Percentiles rank a stretch among this genome's conserved stretches.
Evolutionary conservation across 2,797 vertebrate genomes (phyloP).

Genomic region (Danio tinwini): DNA sequence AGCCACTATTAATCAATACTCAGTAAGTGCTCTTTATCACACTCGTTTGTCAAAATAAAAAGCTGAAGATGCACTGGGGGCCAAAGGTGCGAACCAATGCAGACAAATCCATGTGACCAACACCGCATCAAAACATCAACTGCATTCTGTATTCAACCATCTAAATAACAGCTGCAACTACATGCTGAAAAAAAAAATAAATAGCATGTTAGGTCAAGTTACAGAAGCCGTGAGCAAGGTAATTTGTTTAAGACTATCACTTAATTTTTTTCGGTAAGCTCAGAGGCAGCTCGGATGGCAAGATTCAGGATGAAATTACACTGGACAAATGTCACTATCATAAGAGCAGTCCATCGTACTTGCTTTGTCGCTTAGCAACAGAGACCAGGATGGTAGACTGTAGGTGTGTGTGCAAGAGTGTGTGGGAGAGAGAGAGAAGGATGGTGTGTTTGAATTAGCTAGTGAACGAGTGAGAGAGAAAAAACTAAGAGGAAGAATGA

Average conservation of each 20-base stretch:
- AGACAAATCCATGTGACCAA: conserved; percentile 63
- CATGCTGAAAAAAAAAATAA: conserved; percentile 7
- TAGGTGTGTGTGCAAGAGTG: conserved; percentile 73
- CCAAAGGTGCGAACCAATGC: conserved; percentile 68
- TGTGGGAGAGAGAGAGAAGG: conserved; percentile 52
- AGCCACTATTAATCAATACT: conserved; percentile 76
- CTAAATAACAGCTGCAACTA: not conserved
- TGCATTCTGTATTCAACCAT: conserved; percentile 4
- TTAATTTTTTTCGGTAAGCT: not conserved
- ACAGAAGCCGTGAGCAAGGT: not conserved
- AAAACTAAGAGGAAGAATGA: conserved; percentile 45
- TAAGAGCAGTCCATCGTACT: conserved; percentile 79
- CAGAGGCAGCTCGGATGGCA: conserved; percentile 5
- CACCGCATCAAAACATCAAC: conserved; percentile 16
- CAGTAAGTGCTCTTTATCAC: conserved; percentile 71
- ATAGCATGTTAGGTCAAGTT: conserved; percentile 8
- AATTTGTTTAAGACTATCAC: conserved; percentile 19
- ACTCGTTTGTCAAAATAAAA: conserved; percentile 78
- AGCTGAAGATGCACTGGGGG: conserved; percentile 63
- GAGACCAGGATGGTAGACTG: conserved; percentile 81
- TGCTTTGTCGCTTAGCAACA: conserved; percentile 84
- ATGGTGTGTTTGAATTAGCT: conserved; percentile 18
- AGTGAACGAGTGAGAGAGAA: conserved; percentile 16
- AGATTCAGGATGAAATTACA: conserved; percentile 69
- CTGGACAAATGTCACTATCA: conserved; percentile 79